These are phyloP conservation scores for Coregonus ussuriensis DNA, from an alignment of 2,797 vertebrate genomes.

Conservation along the genomic window DNA sequence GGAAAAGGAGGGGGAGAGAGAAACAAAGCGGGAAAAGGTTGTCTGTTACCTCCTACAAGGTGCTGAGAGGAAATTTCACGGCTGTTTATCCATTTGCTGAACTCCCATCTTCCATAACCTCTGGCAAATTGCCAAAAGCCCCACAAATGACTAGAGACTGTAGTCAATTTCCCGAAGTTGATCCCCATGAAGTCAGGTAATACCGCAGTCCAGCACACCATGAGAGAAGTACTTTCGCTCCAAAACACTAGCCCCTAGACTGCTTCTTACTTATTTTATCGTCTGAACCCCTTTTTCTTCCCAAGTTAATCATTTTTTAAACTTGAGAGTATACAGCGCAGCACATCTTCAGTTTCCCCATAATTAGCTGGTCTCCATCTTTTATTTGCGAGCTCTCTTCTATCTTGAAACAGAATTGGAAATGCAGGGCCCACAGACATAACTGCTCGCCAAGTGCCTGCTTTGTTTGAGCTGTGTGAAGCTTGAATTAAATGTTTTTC, in stretches of 20 bases:
- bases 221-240: slow-evolving; percentile 54
- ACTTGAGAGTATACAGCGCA: not conserved
- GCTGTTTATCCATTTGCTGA: slow-evolving; percentile 68
- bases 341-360: not conserved
- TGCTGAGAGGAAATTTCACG: slow-evolving; percentile 68
- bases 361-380: not conserved
- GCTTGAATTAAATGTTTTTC: slow-evolving; percentile 10
- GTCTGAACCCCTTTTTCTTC: not conserved
- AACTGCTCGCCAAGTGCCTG: slow-evolving; percentile 40
- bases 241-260: slow-evolving; percentile 13
- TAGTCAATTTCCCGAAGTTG: slow-evolving; percentile 71
- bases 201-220: slow-evolving; percentile 58
- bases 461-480: slow-evolving; percentile 44
- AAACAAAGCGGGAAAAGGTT: slow-evolving; percentile 8
- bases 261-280: not conserved
- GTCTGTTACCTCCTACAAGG: slow-evolving; percentile 55
- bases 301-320: not conserved
- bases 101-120: slow-evolving; percentile 68
- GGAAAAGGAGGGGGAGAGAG: slow-evolving; percentile 16
- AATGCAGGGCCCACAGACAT: not conserved
- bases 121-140: slow-evolving; percentile 69
- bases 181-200: slow-evolving; percentile 71
- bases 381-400: not conserved
- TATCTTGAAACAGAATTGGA: not conserved
- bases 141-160: slow-evolving; percentile 70